Evolutionary conservation across 2,113 vertebrate species (phyloP), one percentile per base, ranked within the genome.

Genomic region (Calidris pygmaea): DNA sequence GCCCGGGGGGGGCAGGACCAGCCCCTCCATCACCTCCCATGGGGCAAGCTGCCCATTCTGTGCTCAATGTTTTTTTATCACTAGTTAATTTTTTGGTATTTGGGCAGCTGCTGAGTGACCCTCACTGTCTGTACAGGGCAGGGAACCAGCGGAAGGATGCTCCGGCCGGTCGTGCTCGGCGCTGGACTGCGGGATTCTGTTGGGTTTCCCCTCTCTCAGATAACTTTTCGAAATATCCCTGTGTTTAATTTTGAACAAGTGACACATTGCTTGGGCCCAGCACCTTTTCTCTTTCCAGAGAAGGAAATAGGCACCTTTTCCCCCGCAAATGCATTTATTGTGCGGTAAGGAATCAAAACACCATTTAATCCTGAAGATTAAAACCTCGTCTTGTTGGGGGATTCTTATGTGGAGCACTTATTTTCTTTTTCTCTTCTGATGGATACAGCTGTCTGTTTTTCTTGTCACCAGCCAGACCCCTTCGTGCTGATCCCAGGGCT

Each of bases 291-390:
- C 82, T 76, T 95, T 82, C 59, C 91, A 71, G 77, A 53, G 62
- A 58, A 82, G 83, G 91, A 95, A 95, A 95, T 11, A 34, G 94
- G 76, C 86, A 78, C 90, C 59, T 90, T 85, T 93, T 86, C 72
- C 84, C 41, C 78, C 75, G 58, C 71, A 97, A 96, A 95, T 85
- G 71, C 47, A 43, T 91, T 91, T 94, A 85, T 96, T 94, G 96
- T 85, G 94, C 76, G 53, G 92, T 73, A 77, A 95, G 93, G 93
- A 94, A 97, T 96, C 96, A 92, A 97, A 96, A 93, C 96, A 93
- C 50, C 78, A 56, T 92, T 98, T 97, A 96, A 96, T 97, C 95
- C 84, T 85, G 84, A 92, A 50, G 66, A 93, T 86, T 90, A 95
- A 96, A 96, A 91, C 94, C 96, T 96, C 60, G 10, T 72, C 95